phyloP scores from a whole-genome alignment of 1,140 invertebrate genomes.

The Globodera rostochiensis region DNA sequence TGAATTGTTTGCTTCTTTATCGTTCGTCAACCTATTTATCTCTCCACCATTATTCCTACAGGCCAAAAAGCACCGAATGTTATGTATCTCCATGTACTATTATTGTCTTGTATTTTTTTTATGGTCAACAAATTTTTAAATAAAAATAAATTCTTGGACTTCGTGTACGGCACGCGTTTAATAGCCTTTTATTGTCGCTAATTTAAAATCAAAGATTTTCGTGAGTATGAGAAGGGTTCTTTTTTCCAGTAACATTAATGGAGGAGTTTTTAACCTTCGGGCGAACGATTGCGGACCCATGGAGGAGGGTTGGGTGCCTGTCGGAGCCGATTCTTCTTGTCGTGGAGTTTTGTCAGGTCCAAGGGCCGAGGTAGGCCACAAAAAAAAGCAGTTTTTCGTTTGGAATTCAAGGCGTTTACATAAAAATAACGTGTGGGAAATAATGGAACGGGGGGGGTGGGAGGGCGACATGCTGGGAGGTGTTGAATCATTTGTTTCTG shows the following conservation, averaged over 20 bases:
- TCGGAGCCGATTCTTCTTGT: conserved; percentile 42
- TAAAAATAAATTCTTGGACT: neutral
- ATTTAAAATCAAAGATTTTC: neutral
- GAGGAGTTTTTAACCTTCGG: conserved; percentile 54
- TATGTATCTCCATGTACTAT: neutral
- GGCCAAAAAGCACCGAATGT: neutral
- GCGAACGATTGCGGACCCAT: conserved; percentile 41
- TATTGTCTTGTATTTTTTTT: neutral
- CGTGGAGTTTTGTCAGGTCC: conserved; percentile 50
- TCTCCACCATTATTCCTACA: neutral
- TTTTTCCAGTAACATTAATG: conserved; percentile 1
- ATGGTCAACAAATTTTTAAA: neutral
- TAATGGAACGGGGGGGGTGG: too few relatives aligned
- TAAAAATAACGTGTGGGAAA: too few relatives aligned
- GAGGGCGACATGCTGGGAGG: too few relatives aligned
- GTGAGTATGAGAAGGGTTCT: neutral
- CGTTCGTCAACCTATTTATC: neutral
- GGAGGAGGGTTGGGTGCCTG: conserved; percentile 45
- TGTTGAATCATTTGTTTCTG: too few relatives aligned
- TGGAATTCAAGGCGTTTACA: too few relatives aligned
- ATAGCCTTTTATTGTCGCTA: neutral
- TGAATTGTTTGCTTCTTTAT: neutral
- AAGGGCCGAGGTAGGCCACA: conserved; percentile 14
- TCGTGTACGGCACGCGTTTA: neutral
- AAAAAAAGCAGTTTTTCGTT: neutral